phyloP scores from a whole-genome alignment of 2,888 invertebrate genomes.

The Zelleria hepariella region DNA sequence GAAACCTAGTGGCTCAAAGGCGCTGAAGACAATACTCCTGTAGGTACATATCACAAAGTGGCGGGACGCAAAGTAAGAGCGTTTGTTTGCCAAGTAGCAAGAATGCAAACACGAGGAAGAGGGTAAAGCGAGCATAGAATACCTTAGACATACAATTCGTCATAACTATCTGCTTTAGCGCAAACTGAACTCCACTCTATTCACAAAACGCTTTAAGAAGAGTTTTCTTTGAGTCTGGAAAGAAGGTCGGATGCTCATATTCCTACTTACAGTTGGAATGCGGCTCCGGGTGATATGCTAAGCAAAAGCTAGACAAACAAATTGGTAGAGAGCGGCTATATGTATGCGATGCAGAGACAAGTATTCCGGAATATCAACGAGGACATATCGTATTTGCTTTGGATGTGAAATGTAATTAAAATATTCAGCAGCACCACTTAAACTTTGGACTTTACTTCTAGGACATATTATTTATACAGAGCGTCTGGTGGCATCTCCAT shows the following conservation, averaged over 20 bases:
- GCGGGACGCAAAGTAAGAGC: constrained; percentile 55
- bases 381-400: neutral
- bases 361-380: neutral
- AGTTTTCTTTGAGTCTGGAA: constrained; percentile 11
- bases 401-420: no score
- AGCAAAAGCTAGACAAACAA: constrained; percentile 63
- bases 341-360: constrained; percentile 4
- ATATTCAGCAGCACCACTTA: no score
- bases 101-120: constrained; percentile 54
- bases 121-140: constrained; percentile 41
- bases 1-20: neutral
- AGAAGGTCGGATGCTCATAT: constrained; percentile 48
- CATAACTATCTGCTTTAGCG: constrained; percentile 12
- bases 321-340: constrained; percentile 41
- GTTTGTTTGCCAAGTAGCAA: constrained; percentile 55
- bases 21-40: constrained; percentile 43
- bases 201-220: neutral
- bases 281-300: constrained; percentile 60
- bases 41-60: constrained; percentile 42
- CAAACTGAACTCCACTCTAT: neutral
- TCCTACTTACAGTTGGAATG: constrained; percentile 51
- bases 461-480: no score
- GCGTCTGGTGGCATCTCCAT: no score
- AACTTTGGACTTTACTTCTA: no score
- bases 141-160: constrained; percentile 15